phyloP scores from a whole-genome alignment of 2,888 invertebrate genomes.

The Tetheella fluctuosa region DNA sequence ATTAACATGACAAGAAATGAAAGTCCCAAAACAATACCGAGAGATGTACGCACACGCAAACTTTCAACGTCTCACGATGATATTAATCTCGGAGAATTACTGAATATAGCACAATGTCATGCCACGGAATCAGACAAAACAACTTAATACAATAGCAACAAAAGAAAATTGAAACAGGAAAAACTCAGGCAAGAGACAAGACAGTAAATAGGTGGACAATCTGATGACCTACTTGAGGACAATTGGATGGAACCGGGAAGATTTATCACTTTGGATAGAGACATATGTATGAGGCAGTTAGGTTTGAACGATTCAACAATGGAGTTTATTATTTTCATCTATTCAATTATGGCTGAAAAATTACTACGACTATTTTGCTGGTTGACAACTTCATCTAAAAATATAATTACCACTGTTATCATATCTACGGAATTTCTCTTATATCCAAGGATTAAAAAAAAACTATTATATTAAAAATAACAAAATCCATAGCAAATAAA shows the following conservation, averaged over 20 bases:
- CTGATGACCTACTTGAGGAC: constrained; percentile 77
- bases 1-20: constrained; percentile 8
- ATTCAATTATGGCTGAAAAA: background rate
- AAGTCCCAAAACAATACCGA: constrained; percentile 4
- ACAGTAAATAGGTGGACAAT: constrained; percentile 74
- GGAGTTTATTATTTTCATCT: constrained; percentile 30
- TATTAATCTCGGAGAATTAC: constrained; percentile 11
- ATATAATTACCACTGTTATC: background rate
- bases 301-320: constrained; percentile 49
- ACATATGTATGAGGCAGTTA: constrained; percentile 48
- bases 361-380: constrained; percentile 7
- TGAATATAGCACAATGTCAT: constrained; percentile 35
- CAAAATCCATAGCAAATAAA: no score
- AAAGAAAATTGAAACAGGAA: constrained; percentile 76
- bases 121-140: constrained; percentile 58
- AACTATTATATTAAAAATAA: no score
- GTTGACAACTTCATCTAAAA: background rate
- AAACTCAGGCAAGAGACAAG: constrained; percentile 64
- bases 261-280: constrained; percentile 61
- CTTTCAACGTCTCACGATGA: constrained; percentile 9
- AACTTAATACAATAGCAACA: constrained; percentile 71
- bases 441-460: no score
- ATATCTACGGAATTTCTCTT: no score
- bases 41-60: constrained; percentile 7
- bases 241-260: constrained; percentile 68